These are phyloP conservation scores for Bombus pyrosoma DNA, from an alignment of 1,140 invertebrate species.

Conservation along the genomic window DNA sequence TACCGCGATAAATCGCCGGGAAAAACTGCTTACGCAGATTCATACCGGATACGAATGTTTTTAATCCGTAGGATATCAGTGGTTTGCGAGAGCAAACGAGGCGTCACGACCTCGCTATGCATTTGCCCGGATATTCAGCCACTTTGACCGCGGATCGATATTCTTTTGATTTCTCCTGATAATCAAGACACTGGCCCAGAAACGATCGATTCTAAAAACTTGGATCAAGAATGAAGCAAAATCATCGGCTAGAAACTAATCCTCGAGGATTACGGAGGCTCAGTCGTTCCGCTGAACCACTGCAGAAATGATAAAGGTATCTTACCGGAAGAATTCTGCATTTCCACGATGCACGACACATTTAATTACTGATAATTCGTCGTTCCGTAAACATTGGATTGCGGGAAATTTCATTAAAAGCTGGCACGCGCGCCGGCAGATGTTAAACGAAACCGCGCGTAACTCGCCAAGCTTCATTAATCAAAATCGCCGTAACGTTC, in stretches of 20 bases:
- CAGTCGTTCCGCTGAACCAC: background rate
- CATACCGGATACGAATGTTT: conserved; percentile 15
- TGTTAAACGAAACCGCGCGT: background rate
- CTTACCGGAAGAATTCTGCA: no score
- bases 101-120: background rate
- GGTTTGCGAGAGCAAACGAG: background rate
- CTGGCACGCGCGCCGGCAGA: no score
- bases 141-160: background rate
- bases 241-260: background rate
- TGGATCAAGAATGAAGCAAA: background rate
- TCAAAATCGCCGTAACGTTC: conserved; percentile 6
- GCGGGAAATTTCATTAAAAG: conserved; percentile 17
- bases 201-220: background rate
- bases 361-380: background rate
- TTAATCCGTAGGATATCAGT: conserved; percentile 31
- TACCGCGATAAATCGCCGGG: conserved; percentile 23
- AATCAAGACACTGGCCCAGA: background rate
- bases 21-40: conserved; percentile 44
- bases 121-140: background rate
- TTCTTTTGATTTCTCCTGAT: background rate
- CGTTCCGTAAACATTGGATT: background rate
- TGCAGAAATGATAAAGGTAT: background rate
- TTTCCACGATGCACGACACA: background rate
- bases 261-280: no score
- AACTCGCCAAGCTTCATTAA: conserved; percentile 6